Base-by-base conservation (phyloP, 2,797 vertebrate genomes). In the Anomalospiza imberbis region DNA sequence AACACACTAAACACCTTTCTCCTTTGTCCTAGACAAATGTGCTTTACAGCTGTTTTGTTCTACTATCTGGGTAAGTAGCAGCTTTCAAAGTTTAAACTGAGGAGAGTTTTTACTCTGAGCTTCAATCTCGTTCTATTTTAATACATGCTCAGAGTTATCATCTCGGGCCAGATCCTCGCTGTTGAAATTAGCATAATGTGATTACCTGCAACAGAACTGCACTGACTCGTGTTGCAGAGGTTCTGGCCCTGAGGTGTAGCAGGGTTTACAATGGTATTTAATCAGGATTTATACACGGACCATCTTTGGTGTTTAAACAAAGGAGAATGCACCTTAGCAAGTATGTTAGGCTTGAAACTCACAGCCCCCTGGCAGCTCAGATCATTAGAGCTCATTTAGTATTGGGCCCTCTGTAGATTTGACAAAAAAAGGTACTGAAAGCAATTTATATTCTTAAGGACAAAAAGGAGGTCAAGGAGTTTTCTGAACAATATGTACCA, bases 391-490 rank as follows among this genome's bases (percentile, higher is more conserved):
- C 95, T 97, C 97, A 97, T 97, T 97, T 98, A 97, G 95, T 75
- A 62, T 28, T 60, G 91, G 67, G 92, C 54, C 87, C 97, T 98
- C 97, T 93, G 92, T 86, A 96, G 97, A 85, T 95, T 97, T 97
- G 97, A 97, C 87, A 94, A 97, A 97, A 97, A 95, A 90, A 88
- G 94, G 96, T 82, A 96, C 92, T 74, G 94, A 96, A 96, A 97
- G 93, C 94, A 95, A 96, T 97, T 97, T 95, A 82, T 94, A 96
- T 97, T 97, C 96, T 96, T 65, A 93, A 97, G 97, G 98, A 97
- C 96, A 89, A 94, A 97, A 97, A 98, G 92, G 97, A 97, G 97
- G 97, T 97, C 98, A 98, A 97, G 95, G 97, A 97, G 93, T 96
- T 98, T 97, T 93, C 92, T 12, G 85, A 97, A 97, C 97, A 97